Base-by-base conservation (phyloP, 1,140 invertebrate species). In the Diachasmimorpha longicaudata region DNA sequence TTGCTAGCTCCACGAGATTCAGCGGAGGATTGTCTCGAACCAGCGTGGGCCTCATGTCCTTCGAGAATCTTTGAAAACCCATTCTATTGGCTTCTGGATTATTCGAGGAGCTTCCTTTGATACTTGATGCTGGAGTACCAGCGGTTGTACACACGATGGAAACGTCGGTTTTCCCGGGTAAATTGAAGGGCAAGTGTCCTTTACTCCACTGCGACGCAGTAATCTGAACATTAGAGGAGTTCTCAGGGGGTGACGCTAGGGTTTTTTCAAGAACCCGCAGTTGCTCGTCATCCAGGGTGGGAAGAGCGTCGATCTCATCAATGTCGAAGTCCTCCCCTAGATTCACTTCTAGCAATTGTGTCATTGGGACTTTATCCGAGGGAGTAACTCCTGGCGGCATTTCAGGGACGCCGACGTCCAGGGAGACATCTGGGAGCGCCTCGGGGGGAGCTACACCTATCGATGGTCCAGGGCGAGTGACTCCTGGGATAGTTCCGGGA, bases 191-290 rank as follows among this genome's bases (percentile, higher is more conserved):
- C 13, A 90, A 70, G 13, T 87, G 85, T 55, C 89, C 89, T 80
- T 84, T 88, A 74, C 89, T 90, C 90, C 89, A 90, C 44, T 80
- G 74, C 19, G 81, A 80, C 31, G 85, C 67, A 13, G 31, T 63
- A 0, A 55, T 72, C 70, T 55, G 2, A 6, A 31, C 6, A 6
- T 31, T 31, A 3, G 31, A 39, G 39, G 2, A 31, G 25, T 3
- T 21, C 36, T n/a, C 0, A 21, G 48, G 48, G 14, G 19, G 31
- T 31, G 31, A 19, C 6, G 48, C 6, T 0, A 55, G n/a, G 48
- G 14, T 4, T 1, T 25, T 25, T 23, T 23, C 23, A 4, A 55
- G 1, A 1, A 31, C 31, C 36, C 66, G 19, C 3, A 76, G 8
- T n/a, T 79, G 31, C 0, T 42, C 25, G 0, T 23, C 0, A 36